These are phyloP conservation scores for Palythoa caribaeorum DNA, from an alignment of 92 coral and sea anemone genomes.

Conservation along the genomic window DNA sequence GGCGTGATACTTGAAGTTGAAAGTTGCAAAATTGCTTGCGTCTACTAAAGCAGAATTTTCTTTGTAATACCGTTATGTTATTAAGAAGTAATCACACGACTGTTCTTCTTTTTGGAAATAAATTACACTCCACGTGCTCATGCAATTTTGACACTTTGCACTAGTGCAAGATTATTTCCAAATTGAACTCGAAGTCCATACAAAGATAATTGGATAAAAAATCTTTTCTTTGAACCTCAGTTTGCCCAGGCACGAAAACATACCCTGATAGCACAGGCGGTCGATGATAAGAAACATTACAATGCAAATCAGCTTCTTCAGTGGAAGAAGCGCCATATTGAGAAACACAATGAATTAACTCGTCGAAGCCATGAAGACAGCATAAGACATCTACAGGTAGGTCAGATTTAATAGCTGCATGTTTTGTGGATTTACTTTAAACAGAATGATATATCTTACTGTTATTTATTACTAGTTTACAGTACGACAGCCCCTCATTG, in stretches of 20 bases:
- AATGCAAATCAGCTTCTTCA: slow-evolving; percentile 19
- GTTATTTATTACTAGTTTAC: too few species aligned
- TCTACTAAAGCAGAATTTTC: too few species aligned
- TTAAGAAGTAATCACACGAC: too few species aligned
- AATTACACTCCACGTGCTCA: too few species aligned
- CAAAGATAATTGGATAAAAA: background rate
- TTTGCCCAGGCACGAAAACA: slow-evolving; percentile 41
- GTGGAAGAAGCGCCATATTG: slow-evolving; percentile 31
- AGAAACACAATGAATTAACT: slow-evolving; percentile 29
- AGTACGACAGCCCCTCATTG: too few species aligned
- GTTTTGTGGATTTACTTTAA: too few species aligned
- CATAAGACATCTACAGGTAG: slow-evolving; percentile 40
- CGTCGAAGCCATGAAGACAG: slow-evolving; percentile 26
- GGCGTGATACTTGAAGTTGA: too few species aligned
- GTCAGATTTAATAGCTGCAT: background rate
- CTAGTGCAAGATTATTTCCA: too few species aligned
- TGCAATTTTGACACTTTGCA: background rate
- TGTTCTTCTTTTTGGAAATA: too few species aligned
- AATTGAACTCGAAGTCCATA: background rate
- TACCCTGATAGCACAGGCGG: slow-evolving; percentile 27
- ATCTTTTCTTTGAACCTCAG: background rate
- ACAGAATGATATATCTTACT: too few species aligned
- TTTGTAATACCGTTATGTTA: too few species aligned
- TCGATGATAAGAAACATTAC: slow-evolving; percentile 16
- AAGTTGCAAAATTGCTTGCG: too few species aligned